phyloP scores from a whole-genome alignment of 1,140 invertebrate genomes.

The Drosophila rhopaloa region DNA sequence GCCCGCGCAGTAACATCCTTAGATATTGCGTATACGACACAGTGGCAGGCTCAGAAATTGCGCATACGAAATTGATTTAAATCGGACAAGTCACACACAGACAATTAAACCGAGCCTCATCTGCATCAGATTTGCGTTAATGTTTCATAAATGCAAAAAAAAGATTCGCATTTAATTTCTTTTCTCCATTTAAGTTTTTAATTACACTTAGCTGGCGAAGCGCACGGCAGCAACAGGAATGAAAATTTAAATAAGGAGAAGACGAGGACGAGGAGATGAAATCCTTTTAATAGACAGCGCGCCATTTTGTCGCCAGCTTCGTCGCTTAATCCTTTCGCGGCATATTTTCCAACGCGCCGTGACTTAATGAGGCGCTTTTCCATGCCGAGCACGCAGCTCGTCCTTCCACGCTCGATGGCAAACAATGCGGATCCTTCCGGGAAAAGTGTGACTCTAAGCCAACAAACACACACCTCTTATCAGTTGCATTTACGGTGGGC shows the following conservation, averaged over 20 bases:
- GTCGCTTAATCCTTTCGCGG: slow-evolving; percentile 72
- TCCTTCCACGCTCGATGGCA: slow-evolving; percentile 22
- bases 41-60: slow-evolving; percentile 8
- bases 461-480: slow-evolving; percentile 32
- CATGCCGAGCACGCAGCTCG: slow-evolving; percentile 56
- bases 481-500: slow-evolving; percentile 32
- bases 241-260: slow-evolving; percentile 12
- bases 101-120: slow-evolving; percentile 43
- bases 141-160: slow-evolving; percentile 70
- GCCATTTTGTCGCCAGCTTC: slow-evolving; percentile 54
- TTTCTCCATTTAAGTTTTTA: slow-evolving; percentile 72
- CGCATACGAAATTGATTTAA: slow-evolving; percentile 61
- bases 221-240: slow-evolving; percentile 22
- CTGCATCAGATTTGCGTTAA: slow-evolving; percentile 65
- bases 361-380: slow-evolving; percentile 73
- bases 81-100: slow-evolving; percentile 33
- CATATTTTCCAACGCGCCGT: slow-evolving; percentile 65
- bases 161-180: slow-evolving; percentile 53
- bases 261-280: slow-evolving; percentile 6
- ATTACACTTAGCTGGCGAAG: slow-evolving; percentile 56
- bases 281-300: slow-evolving; percentile 67
- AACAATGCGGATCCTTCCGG: slow-evolving; percentile 49
- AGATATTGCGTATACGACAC: slow-evolving; percentile 31
- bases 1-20: neutral
- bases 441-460: slow-evolving; percentile 43